A percentile compares a stretch with the other conserved stretches of the same genome.
Evolutionary conservation across 2,113 vertebrate genomes (phyloP).

Genomic region (Otus sunia): DNA sequence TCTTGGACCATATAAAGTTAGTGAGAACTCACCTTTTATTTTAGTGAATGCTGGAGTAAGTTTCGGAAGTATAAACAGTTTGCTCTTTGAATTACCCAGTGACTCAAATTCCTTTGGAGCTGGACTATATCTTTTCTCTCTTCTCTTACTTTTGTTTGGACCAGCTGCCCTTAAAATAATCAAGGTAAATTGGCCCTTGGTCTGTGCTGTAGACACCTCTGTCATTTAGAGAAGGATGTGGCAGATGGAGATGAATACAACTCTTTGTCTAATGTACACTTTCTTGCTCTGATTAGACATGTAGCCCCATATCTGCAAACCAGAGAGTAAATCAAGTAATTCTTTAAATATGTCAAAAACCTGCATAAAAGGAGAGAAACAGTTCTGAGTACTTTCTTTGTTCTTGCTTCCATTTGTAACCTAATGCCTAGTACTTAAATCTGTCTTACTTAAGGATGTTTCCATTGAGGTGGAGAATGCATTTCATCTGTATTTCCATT

Average conservation of each 20-base stretch:
- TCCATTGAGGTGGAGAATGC: slow-evolving; percentile 34
- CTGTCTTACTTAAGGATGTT: slow-evolving; percentile 46
- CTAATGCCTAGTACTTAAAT: slow-evolving; percentile 30
- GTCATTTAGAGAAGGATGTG: neutral
- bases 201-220: neutral
- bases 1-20: neutral
- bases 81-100: neutral
- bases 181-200: neutral
- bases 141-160: neutral
- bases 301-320: neutral
- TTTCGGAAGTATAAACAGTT: neutral
- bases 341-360: neutral
- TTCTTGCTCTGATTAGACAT: neutral
- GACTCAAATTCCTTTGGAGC: neutral
- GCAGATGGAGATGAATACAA: neutral
- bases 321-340: neutral
- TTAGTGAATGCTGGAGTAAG: neutral
- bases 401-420: slow-evolving; percentile 29
- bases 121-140: neutral
- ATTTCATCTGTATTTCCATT: slow-evolving; percentile 33
- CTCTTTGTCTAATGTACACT: neutral
- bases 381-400: neutral
- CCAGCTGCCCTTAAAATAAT: neutral
- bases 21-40: neutral
- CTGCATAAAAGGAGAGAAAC: neutral